Evolutionary conservation across 2,888 invertebrate species (phyloP).

Genomic region (Cephus spinipes): DNA sequence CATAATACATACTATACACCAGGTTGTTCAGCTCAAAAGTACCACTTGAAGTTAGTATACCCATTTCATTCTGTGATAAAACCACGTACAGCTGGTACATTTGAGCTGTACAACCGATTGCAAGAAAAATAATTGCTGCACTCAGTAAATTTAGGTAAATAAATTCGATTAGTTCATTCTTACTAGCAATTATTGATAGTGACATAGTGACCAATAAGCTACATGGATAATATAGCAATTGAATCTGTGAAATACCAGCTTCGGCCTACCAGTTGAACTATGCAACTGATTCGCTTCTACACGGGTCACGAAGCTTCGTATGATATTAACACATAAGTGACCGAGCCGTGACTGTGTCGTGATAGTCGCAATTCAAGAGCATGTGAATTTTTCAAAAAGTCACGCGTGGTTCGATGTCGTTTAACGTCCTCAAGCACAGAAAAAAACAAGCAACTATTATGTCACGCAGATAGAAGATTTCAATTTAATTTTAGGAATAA

Average conservation of each 20-base stretch:
- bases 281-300: not conserved
- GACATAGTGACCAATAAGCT: not conserved
- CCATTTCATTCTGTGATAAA: not conserved
- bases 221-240: not conserved
- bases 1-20: too few species aligned
- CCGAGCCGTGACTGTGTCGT: slow-evolving; percentile 20
- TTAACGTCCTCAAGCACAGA: not conserved
- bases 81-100: not conserved
- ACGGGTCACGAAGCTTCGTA: slow-evolving; percentile 21
- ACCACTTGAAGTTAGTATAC: not conserved
- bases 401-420: not conserved
- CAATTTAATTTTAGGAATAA: not conserved
- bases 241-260: not conserved
- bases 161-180: not conserved
- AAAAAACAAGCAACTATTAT: not conserved
- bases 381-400: slow-evolving; percentile 1
- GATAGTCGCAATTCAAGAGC: slow-evolving; percentile 18
- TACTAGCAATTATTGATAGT: not conserved
- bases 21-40: too few species aligned
- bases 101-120: not conserved
- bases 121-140: not conserved
- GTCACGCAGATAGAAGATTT: not conserved
- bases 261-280: not conserved
- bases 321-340: slow-evolving; percentile 23
- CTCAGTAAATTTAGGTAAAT: not conserved